phyloP scores from a whole-genome alignment of 2,113 vertebrate species.

The Rhinichthys klamathensis region DNA sequence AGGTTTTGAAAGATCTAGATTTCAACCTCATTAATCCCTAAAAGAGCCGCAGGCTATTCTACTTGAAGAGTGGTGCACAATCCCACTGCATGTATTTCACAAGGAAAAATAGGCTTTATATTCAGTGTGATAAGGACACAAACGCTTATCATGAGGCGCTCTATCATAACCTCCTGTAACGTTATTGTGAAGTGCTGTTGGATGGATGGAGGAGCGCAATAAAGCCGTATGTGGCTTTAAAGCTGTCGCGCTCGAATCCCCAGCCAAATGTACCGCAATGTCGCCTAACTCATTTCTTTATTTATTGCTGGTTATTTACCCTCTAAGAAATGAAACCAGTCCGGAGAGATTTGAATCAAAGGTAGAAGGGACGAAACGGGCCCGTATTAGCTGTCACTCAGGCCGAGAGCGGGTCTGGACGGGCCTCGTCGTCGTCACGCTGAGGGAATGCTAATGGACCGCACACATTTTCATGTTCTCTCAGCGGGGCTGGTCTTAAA shows the following conservation, averaged over 20 bases:
- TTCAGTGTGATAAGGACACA: not conserved
- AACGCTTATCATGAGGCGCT: not conserved
- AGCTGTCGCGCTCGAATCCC: not conserved
- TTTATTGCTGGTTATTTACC: slow-evolving; percentile 34
- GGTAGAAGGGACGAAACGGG: not conserved
- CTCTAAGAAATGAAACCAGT: slow-evolving; percentile 40
- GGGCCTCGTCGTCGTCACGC: not conserved
- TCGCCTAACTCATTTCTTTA: not conserved
- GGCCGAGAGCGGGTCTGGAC: not conserved
- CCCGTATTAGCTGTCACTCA: slow-evolving; percentile 57
- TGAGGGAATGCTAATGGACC: slow-evolving; percentile 40
- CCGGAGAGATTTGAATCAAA: slow-evolving; percentile 22
- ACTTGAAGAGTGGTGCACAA: not conserved
- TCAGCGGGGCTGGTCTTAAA: not conserved
- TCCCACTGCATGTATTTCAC: not conserved
- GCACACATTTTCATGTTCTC: not conserved
- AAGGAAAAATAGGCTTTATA: not conserved
- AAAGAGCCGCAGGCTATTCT: not conserved
- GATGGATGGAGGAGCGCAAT: slow-evolving; percentile 7
- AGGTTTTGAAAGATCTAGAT: not conserved
- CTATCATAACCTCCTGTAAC: slow-evolving; percentile 1
- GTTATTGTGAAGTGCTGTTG: slow-evolving; percentile 3
- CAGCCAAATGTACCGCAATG: not conserved
- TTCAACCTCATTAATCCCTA: not conserved
- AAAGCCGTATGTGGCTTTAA: not conserved